Base-by-base conservation (phyloP, 2,113 vertebrate genomes). In the Oreochromis tanganicae region DNA sequence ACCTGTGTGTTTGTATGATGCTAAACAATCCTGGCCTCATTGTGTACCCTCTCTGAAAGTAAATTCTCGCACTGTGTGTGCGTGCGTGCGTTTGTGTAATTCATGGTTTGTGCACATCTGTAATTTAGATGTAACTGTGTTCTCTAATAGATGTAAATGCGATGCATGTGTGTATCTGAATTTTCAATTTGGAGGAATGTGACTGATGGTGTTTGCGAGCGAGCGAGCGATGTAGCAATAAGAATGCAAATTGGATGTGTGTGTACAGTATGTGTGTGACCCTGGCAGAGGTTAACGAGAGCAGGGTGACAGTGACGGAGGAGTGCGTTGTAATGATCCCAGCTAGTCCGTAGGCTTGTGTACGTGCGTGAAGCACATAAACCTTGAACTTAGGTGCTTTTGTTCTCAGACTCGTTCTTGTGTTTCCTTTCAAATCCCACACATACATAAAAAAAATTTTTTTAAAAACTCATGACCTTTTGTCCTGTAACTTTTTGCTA, bases 251-350 rank as follows among this genome's bases (percentile, higher is more conserved):
- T 93, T 75, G 87, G 57, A 32, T 84, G 81, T 83, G 90, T 80
- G 73, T 78, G 82, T 89, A 89, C 75, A 86, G 87, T 87, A 83
- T 10, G 54, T 86, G 84, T 38, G 81, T 85, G 91, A 93, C 91
- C 89, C 88, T 83, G 88, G 86, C 85, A 46, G 91, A 94, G 94
- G 94, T 94, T 94, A 94, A 93, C 82, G 68, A 91, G 89, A 87
- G 82, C 79, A 32, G 34, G 38, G 41, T 80, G 93, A 93, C 93
- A 92, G 87, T 90, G 91, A 94, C 91, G 41, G 92, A 95, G 79
- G 75, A 93, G 89, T 54, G 82, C 14, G 82, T 81, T 87, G 10
- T 94, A 93, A 94, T 91, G 90, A 93, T 89, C 86, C 83, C 83
- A 86, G 87, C 85, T 56, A 57, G 87, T 93, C 79, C 87, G 90